Evolutionary conservation across 2,888 invertebrate species (phyloP).

Genomic region (Tenthredo amoena): DNA sequence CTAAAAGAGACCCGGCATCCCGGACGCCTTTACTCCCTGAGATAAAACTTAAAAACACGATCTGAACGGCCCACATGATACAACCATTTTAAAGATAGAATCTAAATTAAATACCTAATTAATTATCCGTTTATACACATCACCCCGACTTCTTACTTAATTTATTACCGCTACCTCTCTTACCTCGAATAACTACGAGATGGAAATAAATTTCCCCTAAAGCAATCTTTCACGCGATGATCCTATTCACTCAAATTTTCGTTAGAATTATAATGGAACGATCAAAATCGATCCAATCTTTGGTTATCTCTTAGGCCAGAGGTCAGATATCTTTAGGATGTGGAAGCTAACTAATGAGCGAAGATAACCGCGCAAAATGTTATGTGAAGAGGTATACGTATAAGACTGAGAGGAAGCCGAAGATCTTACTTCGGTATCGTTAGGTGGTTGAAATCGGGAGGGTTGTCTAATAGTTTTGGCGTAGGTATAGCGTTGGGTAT

Average conservation of each 20-base stretch:
- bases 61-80: conserved; percentile 46
- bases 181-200: not conserved
- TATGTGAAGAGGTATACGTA: not conserved
- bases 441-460: conserved; percentile 10
- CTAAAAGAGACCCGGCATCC: conserved; percentile 50
- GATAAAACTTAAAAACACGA: conserved; percentile 46
- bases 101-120: conserved; percentile 73
- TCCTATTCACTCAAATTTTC: not conserved
- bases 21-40: conserved; percentile 38
- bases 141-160: not conserved
- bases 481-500: not conserved
- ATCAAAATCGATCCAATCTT: not conserved
- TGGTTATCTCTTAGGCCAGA: not conserved
- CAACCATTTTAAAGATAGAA: conserved; percentile 63
- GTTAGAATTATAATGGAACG: not conserved
- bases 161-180: not conserved
- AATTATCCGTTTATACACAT: conserved; percentile 62
- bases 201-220: not conserved
- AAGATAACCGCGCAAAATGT: not conserved
- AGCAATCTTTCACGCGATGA: not conserved
- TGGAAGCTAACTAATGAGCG: not conserved
- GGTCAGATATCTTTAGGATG: not conserved
- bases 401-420: not conserved
- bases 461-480: conserved; percentile 18
- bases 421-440: conserved; percentile 17